Percentiles rank a stretch among this genome's conserved stretches.
Conservation (phyloP, 2,113 vertebrate species). For the Heptranchias perlo region DNA sequence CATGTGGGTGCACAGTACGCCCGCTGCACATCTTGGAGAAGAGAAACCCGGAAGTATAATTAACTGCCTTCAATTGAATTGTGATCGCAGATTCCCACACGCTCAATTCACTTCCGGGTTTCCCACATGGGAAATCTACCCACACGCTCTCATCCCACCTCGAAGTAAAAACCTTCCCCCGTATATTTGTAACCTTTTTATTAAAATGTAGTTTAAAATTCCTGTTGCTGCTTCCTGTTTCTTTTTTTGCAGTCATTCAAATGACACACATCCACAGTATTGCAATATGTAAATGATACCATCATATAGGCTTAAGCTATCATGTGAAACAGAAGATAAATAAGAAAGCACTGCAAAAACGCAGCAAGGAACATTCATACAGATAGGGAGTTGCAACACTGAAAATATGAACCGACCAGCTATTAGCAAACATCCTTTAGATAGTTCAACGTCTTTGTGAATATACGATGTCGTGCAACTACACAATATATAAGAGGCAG, state of each 20-base stretch:
- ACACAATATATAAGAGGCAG: not conserved
- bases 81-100: too few relatives aligned
- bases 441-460: not conserved
- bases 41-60: too few relatives aligned
- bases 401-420: not conserved
- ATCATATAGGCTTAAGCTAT: not conserved
- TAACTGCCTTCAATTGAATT: too few relatives aligned
- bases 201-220: too few relatives aligned
- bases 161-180: too few relatives aligned
- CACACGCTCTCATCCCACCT: too few relatives aligned
- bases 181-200: too few relatives aligned
- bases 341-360: not conserved
- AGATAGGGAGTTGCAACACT: not conserved
- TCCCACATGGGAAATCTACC: too few relatives aligned
- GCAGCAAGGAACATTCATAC: not conserved
- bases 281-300: not conserved
- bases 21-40: too few relatives aligned
- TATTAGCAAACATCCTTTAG: not conserved
- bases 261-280: not conserved
- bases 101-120: too few relatives aligned
- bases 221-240: too few relatives aligned
- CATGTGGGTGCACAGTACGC: too few relatives aligned
- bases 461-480: not conserved
- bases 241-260: not conserved
- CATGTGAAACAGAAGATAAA: not conserved